phyloP scores from a whole-genome alignment of 2,888 invertebrate genomes.

The Invenusta paracnida region DNA sequence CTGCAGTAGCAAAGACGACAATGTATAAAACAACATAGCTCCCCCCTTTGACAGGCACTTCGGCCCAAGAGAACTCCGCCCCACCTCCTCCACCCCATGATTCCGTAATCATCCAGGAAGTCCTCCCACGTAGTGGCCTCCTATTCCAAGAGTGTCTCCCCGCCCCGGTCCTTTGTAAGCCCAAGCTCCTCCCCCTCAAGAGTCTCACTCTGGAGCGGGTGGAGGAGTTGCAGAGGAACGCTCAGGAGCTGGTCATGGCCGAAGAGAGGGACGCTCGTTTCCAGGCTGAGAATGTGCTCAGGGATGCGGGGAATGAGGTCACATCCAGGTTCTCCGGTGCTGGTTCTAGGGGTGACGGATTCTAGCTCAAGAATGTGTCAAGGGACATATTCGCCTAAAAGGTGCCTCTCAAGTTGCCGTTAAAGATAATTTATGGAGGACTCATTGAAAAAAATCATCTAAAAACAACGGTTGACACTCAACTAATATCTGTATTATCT shows the following conservation, averaged over 20 bases:
- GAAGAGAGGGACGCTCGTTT: conserved; percentile 27
- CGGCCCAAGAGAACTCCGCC: not conserved
- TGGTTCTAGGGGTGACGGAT: too few relatives aligned
- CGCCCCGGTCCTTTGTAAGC: conserved; percentile 30
- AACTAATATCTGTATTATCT: too few relatives aligned
- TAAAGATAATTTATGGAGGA: too few relatives aligned
- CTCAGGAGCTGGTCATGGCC: conserved; percentile 27
- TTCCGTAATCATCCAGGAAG: not conserved
- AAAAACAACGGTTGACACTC: too few relatives aligned
- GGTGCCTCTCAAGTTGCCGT: too few relatives aligned
- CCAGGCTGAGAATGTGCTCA: conserved; percentile 14
- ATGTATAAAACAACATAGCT: too few relatives aligned
- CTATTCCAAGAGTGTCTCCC: conserved; percentile 34
- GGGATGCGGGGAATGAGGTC: not conserved
- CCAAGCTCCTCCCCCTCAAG: conserved; percentile 36
- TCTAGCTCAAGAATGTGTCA: too few relatives aligned
- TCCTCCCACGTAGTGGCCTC: conserved; percentile 24
- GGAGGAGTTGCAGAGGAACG: conserved; percentile 35
- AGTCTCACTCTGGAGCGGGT: conserved; percentile 35
- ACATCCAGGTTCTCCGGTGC: not conserved
- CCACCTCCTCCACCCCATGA: not conserved
- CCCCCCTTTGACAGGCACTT: not conserved
- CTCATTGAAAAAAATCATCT: too few relatives aligned
- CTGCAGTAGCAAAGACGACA: too few relatives aligned
- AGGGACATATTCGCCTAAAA: not conserved